Percentiles rank a stretch among this genome's conserved stretches.
Evolutionary conservation across 2,888 invertebrate species (phyloP).

Genomic region (Apodemia duryi): DNA sequence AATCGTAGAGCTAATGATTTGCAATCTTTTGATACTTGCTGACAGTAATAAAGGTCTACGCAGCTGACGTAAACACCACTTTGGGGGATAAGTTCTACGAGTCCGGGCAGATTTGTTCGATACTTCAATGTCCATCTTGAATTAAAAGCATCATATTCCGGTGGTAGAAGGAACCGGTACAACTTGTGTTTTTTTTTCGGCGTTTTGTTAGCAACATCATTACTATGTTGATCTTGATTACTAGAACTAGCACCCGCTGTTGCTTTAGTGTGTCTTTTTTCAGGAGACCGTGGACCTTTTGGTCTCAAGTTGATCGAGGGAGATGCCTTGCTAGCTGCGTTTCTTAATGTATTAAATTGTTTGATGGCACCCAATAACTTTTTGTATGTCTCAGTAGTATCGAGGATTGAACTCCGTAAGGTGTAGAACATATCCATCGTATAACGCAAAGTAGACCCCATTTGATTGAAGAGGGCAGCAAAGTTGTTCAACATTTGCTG

Average conservation of each 20-base stretch:
- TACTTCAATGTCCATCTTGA: slow-evolving; percentile 29
- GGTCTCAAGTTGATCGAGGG: neutral
- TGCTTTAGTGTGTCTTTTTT: neutral
- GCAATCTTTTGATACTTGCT: slow-evolving; percentile 22
- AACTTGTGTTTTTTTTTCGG: slow-evolving; percentile 18
- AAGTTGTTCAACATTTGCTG: neutral
- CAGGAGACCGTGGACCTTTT: neutral
- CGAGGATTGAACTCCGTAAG: neutral
- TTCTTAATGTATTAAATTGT: neutral
- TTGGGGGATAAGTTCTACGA: slow-evolving; percentile 24
- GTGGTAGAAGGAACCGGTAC: slow-evolving; percentile 22
- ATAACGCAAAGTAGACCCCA: neutral
- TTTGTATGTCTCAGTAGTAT: neutral
- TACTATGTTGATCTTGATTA: neutral
- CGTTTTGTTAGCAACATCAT: neutral
- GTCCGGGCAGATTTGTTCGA: slow-evolving; percentile 22
- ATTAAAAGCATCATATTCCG: slow-evolving; percentile 27
- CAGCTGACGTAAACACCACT: slow-evolving; percentile 22
- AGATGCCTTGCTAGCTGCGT: neutral
- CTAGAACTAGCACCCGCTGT: neutral
- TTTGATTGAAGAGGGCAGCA: neutral
- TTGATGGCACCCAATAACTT: neutral
- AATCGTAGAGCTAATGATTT: slow-evolving; percentile 26
- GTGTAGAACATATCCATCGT: neutral
- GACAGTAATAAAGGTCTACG: slow-evolving; percentile 20